phyloP scores from a whole-genome alignment of 2,113 vertebrate genomes.

The Anolis sagrei region DNA sequence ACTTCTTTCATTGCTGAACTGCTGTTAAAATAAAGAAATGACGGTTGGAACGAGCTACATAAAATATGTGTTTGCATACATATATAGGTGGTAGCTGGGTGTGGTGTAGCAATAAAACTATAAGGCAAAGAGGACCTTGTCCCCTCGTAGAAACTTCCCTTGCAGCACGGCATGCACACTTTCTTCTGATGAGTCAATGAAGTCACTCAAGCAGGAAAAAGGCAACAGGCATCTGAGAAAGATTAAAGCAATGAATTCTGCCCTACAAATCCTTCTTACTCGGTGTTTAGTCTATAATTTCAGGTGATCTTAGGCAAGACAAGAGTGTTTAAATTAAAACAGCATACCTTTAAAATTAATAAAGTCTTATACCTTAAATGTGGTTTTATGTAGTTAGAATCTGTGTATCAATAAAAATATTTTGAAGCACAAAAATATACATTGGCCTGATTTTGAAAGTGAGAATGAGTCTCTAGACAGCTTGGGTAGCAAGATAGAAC shows the following conservation, averaged over 20 bases:
- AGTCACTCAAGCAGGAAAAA: background rate
- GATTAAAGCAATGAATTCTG: background rate
- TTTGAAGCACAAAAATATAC: too few species aligned
- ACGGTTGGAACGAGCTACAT: background rate
- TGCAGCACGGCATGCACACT: background rate
- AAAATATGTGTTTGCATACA: background rate
- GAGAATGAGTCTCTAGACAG: background rate
- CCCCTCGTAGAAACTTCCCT: background rate
- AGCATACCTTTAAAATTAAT: too few species aligned
- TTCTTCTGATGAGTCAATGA: background rate
- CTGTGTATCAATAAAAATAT: too few species aligned
- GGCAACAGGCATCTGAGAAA: background rate
- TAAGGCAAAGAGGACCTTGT: conserved; percentile 18
- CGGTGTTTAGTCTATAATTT: too few species aligned
- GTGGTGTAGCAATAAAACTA: conserved; percentile 22
- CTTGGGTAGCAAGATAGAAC: background rate
- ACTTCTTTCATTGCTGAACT: background rate
- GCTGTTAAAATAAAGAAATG: background rate
- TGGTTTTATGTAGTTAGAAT: too few species aligned
- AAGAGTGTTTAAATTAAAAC: too few species aligned
- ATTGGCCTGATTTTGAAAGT: background rate
- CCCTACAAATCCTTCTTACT: too few species aligned
- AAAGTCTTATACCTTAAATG: too few species aligned
- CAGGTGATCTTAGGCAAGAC: too few species aligned
- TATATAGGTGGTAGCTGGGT: background rate